phyloP scores from a whole-genome alignment of 2,113 vertebrate genomes.

The Genyomyrus donnyi region DNA sequence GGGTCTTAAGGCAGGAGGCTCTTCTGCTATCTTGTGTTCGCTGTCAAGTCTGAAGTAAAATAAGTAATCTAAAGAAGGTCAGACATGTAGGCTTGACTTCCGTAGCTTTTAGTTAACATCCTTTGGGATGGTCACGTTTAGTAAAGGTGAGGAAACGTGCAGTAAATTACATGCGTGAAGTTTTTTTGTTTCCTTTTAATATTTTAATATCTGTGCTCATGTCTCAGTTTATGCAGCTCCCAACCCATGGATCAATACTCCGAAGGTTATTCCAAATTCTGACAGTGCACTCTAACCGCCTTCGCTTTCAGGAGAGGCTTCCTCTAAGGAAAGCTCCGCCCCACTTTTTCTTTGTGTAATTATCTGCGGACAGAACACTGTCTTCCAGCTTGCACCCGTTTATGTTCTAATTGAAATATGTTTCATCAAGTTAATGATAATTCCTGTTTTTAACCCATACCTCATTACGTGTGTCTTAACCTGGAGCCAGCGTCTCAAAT shows the following conservation, averaged over 20 bases:
- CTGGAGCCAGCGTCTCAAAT: not conserved
- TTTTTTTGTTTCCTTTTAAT: not conserved
- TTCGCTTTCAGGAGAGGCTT: not conserved
- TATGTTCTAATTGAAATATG: not conserved
- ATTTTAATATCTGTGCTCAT: not conserved
- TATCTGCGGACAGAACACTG: not conserved
- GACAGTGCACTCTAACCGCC: not conserved
- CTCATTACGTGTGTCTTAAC: not conserved
- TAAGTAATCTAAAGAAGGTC: not conserved
- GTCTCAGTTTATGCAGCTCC: not conserved
- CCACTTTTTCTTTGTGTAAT: not conserved
- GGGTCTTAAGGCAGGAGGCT: slow-evolving; percentile 11
- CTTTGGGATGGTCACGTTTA: not conserved
- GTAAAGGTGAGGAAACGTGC: not conserved
- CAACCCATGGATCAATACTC: not conserved
- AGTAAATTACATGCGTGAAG: not conserved
- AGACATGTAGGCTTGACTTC: not conserved
- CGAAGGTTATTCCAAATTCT: not conserved
- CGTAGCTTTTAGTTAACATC: not conserved
- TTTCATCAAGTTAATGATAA: slow-evolving; percentile 1
- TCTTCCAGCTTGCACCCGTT: not conserved
- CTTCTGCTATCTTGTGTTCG: not conserved
- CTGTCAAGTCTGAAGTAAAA: slow-evolving; percentile 5
- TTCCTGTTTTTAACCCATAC: not conserved
- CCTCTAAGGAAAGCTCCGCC: not conserved